Conservation (phyloP, 2,888 invertebrate species). For the Ennomos fuscantarius region DNA sequence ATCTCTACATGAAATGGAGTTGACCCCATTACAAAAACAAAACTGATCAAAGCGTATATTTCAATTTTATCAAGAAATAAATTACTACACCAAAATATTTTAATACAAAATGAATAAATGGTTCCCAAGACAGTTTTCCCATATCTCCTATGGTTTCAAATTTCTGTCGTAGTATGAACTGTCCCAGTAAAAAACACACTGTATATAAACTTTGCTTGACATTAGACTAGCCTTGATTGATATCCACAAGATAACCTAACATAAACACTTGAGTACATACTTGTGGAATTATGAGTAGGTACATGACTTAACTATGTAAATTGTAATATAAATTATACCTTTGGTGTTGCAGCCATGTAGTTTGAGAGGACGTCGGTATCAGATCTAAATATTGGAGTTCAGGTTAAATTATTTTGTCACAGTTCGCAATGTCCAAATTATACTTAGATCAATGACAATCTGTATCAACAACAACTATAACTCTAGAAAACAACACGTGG, state of each 20-base stretch:
- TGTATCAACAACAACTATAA: slow-evolving; percentile 33
- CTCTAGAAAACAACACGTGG: slow-evolving; percentile 60
- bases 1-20: too few relatives aligned
- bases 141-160: too few relatives aligned
- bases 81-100: too few relatives aligned
- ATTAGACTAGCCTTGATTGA: slow-evolving; percentile 23
- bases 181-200: too few relatives aligned
- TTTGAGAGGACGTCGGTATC: slow-evolving; percentile 76
- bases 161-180: too few relatives aligned
- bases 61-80: too few relatives aligned
- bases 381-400: slow-evolving; percentile 57
- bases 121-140: too few relatives aligned
- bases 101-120: too few relatives aligned
- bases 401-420: slow-evolving; percentile 16
- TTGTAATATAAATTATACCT: slow-evolving; percentile 49
- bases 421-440: slow-evolving; percentile 5
- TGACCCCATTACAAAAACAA: too few relatives aligned
- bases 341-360: slow-evolving; percentile 72
- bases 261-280: slow-evolving; percentile 9
- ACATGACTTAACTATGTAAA: not conserved
- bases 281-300: slow-evolving; percentile 14
- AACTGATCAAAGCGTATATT: too few relatives aligned
- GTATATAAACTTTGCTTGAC: not conserved
- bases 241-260: slow-evolving; percentile 18
- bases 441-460: slow-evolving; percentile 15